Base-by-base conservation (phyloP, 2,113 vertebrate genomes). In the Prionailurus bengalensis region DNA sequence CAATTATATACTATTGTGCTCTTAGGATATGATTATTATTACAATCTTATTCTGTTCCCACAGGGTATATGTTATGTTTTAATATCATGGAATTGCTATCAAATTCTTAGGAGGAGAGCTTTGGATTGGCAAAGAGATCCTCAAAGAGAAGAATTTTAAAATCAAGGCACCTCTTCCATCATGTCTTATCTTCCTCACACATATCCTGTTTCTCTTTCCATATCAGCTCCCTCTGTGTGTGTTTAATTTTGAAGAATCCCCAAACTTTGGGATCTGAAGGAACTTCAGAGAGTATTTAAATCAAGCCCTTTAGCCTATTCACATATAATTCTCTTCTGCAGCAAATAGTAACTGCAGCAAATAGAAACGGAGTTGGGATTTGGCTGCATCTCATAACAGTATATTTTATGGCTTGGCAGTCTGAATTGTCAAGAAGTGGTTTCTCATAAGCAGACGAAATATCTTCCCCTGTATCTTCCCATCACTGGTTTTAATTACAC, bases 221-320 rank as follows among this genome's bases (percentile, higher is more conserved):
- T 33, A 25, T 87, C 61, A 36, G 17, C 17, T 96, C 45, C 71
- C 2, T 89, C 2, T 68, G 5, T 29, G n/a, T 68, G 31, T 45
- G 2, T 94, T 90, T 94, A 73, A 95, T 84, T 83, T 90, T 79
- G 61, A 89, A 78, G 33, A 82, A 83, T 92, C 14, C 45, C 25
- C 13, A 83, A 90, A 96, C 29, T 42, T 93, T 15, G 63, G 45
- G 96, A 45, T 74, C 23, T 83, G 25, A 80, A 88, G 21, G 16
- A 63, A 42, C 42, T 92, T 79, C 39, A 85, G 39, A 66, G 5
- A 39, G 23, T 36, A 66, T 76, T 97, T 78, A 68, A 86, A 94
- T 86, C 12, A 78, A 81, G 2, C 33, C 31, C 17, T 66, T 48
- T 70, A 81, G 39, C 9, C 17, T 93, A n/a, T 27, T 92, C 7